phyloP scores from a whole-genome alignment of 2,888 invertebrate species.

The Frankliniella intonsa region DNA sequence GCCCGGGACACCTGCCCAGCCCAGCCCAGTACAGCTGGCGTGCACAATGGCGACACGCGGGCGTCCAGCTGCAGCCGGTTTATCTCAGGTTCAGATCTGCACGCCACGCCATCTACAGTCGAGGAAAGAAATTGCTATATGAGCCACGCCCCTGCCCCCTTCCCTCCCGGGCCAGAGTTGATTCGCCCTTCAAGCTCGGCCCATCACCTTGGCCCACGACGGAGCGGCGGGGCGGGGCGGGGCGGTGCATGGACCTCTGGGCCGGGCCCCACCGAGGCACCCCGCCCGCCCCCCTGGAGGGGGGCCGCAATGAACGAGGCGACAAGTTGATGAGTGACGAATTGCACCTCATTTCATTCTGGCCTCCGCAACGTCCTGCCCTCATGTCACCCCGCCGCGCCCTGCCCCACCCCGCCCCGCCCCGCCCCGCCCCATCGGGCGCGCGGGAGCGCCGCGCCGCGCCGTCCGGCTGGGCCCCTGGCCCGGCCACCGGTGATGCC shows the following conservation, averaged over 20 bases:
- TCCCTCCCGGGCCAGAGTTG: neutral
- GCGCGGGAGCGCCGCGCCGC: neutral
- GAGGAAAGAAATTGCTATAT: neutral
- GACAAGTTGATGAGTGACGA: conserved; percentile 18
- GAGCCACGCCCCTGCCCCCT: neutral
- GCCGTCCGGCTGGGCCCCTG: neutral
- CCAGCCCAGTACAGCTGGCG: too few relatives aligned
- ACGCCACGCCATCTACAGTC: too few relatives aligned
- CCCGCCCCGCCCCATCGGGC: neutral
- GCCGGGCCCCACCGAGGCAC: neutral
- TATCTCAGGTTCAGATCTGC: too few relatives aligned
- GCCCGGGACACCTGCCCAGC: too few relatives aligned
- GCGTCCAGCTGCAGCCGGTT: too few relatives aligned
- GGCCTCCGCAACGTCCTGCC: too few relatives aligned
- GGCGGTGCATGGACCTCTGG: neutral
- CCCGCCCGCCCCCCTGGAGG: neutral
- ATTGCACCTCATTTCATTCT: conserved; percentile 14
- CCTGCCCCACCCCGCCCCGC: neutral
- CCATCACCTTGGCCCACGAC: neutral
- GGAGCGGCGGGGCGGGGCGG: neutral
- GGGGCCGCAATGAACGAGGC: neutral
- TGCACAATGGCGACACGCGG: too few relatives aligned
- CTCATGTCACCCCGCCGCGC: neutral
- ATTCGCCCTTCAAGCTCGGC: neutral
- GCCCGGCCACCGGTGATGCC: neutral